phyloP scores from a whole-genome alignment of 2,113 vertebrate species.

The Paradisaea rubra region DNA sequence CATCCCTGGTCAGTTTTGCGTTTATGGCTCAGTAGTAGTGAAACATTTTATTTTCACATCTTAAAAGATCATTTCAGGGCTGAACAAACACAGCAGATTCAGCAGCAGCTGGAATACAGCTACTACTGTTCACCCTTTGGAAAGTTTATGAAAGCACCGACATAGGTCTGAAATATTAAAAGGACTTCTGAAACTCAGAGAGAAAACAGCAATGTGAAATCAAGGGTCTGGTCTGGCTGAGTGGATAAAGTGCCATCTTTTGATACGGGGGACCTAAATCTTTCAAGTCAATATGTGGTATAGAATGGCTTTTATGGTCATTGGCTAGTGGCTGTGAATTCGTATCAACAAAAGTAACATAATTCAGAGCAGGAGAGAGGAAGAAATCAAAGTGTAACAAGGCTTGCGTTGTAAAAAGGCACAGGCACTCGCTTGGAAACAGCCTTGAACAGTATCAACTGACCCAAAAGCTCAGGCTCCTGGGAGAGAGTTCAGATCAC shows the following conservation, averaged over 20 bases:
- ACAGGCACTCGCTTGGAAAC: not conserved
- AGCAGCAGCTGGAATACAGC: conserved; percentile 64
- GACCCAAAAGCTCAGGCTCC: conserved; percentile 14
- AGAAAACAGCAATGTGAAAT: conserved; percentile 60
- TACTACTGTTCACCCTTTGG: conserved; percentile 63
- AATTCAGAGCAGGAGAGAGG: conserved; percentile 36
- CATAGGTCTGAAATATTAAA: conserved; percentile 64
- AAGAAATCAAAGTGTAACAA: conserved; percentile 57
- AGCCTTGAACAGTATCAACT: conserved; percentile 10
- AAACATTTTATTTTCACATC: conserved; percentile 69
- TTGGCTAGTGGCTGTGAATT: conserved; percentile 44
- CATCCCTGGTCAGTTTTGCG: conserved; percentile 51
- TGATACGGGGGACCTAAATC: conserved; percentile 40
- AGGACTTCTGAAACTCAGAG: conserved; percentile 53
- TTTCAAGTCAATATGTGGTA: conserved; percentile 49
- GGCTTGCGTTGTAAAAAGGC: not conserved
- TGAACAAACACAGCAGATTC: conserved; percentile 67
- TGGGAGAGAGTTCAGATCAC: not conserved
- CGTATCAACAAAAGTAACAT: conserved; percentile 44
- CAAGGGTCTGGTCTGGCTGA: conserved; percentile 53
- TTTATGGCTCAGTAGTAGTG: conserved; percentile 56
- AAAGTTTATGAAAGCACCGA: conserved; percentile 61
- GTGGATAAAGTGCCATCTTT: conserved; percentile 52
- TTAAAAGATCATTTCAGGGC: conserved; percentile 70
- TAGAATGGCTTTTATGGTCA: conserved; percentile 51